phyloP scores from a whole-genome alignment of 2,797 vertebrate species.

The Pelodytes ibericus region DNA sequence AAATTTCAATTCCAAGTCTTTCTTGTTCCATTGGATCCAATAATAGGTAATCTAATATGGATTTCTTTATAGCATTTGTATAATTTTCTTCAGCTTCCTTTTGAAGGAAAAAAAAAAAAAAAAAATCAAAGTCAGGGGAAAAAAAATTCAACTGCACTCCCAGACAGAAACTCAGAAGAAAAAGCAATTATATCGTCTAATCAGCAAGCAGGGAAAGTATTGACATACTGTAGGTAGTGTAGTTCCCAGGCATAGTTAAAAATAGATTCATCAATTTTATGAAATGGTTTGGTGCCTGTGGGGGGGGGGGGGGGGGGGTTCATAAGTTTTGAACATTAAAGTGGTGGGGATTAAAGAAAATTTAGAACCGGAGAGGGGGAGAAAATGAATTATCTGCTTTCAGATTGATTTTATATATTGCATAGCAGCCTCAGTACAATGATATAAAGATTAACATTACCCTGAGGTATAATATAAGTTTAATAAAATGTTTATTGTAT shows the following conservation, averaged over 20 bases:
- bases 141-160: background rate
- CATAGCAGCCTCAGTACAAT: background rate
- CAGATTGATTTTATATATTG: background rate
- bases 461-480: background rate
- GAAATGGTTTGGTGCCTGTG: background rate
- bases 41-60: slow-evolving; percentile 62
- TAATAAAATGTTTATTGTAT: background rate
- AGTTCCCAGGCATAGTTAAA: slow-evolving; percentile 2
- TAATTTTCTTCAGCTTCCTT: slow-evolving; percentile 65
- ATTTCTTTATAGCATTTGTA: slow-evolving; percentile 64
- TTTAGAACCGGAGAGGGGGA: background rate
- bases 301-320: too few relatives aligned
- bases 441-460: background rate
- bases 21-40: slow-evolving; percentile 61
- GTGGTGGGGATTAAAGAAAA: background rate
- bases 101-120: slow-evolving; percentile 44
- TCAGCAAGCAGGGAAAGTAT: background rate
- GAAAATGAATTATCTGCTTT: background rate
- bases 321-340: background rate
- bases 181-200: background rate
- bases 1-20: slow-evolving; percentile 63
- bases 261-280: slow-evolving; percentile 8
- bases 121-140: background rate
- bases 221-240: background rate
- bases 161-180: background rate